Conservation (phyloP, 1,140 invertebrate genomes). For the Triops longicaudatus region DNA sequence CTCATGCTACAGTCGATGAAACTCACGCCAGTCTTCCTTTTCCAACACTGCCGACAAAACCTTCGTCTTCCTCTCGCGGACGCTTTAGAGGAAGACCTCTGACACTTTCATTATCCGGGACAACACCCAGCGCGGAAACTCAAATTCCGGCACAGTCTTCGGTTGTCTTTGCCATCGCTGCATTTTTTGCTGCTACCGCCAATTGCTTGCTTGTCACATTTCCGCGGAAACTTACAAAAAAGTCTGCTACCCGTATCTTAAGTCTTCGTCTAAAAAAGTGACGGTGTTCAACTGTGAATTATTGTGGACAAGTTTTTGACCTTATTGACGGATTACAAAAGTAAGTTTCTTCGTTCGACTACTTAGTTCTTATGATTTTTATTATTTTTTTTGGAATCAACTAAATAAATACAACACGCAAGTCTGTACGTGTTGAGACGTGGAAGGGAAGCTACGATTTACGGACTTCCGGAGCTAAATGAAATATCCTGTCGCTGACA, state of each 20-base stretch:
- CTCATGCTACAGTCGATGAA: conserved; percentile 5
- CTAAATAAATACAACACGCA: background rate
- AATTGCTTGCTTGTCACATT: background rate
- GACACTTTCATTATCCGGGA: conserved; percentile 14
- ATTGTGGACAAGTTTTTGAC: too few relatives aligned
- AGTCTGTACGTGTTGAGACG: background rate
- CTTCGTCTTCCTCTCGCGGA: conserved; percentile 10
- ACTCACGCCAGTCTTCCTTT: conserved; percentile 7
- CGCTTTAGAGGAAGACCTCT: conserved; percentile 10
- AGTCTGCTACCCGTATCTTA: background rate
- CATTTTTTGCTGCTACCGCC: background rate
- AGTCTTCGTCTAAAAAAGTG: background rate
- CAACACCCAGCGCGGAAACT: conserved; percentile 13
- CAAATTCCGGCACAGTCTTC: conserved; percentile 7
- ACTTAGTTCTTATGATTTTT: background rate
- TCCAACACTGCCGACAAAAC: background rate
- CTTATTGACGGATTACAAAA: too few relatives aligned
- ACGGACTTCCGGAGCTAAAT: conserved; percentile 11
- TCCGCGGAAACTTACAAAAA: background rate
- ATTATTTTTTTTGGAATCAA: background rate
- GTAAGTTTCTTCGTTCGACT: too few relatives aligned
- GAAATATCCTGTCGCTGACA: conserved; percentile 14
- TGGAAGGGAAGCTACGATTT: conserved; percentile 3
- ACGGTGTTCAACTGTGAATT: background rate
- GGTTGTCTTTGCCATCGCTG: background rate